Evolutionary conservation across 2,888 invertebrate species (phyloP), one percentile per base, ranked within the genome.

Genomic region (Tricholauxania praeusta): DNA sequence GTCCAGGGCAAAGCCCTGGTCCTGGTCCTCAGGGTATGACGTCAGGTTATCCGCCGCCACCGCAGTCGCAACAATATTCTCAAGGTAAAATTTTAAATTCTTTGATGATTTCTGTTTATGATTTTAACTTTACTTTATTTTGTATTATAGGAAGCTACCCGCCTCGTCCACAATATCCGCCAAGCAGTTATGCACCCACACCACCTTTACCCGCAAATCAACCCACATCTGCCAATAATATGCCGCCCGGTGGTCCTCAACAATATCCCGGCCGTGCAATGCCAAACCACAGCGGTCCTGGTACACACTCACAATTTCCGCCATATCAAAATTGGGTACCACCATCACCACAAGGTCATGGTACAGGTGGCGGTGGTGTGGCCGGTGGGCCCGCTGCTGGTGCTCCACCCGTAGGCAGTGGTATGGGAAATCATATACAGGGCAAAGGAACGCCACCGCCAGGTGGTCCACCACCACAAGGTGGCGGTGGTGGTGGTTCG

Each of bases 211-310:
- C 90, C 76, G 87, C 88, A 72, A 89, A 89, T 84, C 87, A 86
- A 80, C 79, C 84, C 19, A 80, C 80, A 72, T 83, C 84, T 74
- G 82, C 83, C 72, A 86, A 85, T 72, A 86, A 78, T 75, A 86
- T 86, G 84, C 85, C 86, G 74, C 81, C 86, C 7, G 80, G 88
- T 60, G 88, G 88, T 49, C 87, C 88, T 19, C 87, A 88, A 78
- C 89, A 89, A 82, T 90, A 90, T 83, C 86, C 89, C 14, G 88
- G 89, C 55, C 86, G 90, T 75, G 87, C 89, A n/a, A 87, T 89
- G 82, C 89, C 90, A 73, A 90, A 90, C 81, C 90, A 90, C 79
- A 89, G 89, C 81, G 68, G 68, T 59, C 70, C 70, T 17, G 82
- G 81, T 53, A 89, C 89, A 76, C 87, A 86, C 78, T 79, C 82